Base-by-base conservation (phyloP, 2,113 vertebrate species). In the Phasianus colchicus region DNA sequence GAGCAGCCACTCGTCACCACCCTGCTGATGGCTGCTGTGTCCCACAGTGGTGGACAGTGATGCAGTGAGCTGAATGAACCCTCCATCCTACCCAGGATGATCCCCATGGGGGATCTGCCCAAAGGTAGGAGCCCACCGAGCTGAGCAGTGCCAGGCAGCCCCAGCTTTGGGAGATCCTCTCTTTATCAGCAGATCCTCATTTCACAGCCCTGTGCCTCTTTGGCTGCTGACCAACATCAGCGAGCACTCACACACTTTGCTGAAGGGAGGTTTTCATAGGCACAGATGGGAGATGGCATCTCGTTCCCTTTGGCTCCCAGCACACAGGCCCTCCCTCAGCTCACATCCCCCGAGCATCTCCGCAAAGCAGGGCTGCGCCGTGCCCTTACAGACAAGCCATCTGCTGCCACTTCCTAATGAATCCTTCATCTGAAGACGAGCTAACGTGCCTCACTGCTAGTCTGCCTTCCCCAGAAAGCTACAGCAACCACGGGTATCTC, bases 161-260 rank as follows among this genome's bases (percentile, higher is more conserved):
- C 2, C 0, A 0, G 78, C 73, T 57, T n/a, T 22, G 43, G 3
- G 34, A 30, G 9, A 47, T 25, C 66, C 76, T 17, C 0, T 21
- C 52, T 47, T 40, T 6, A 80, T 2, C 85, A 69, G 77, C 86
- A 75, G 75, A 65, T 77, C 27, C 81, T 86, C 81, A 61, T 92
- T 77, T 66, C 81, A 54, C 87, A 71, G 87, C 55, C 67, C 84
- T 89, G 40, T 70, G 87, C 77, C 22, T 77, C 84, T 20, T 6
- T 90, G 90, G 92, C 90, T 67, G 50, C 70, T 38, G 78, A 63
- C 55, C 93, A 86, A 67, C 61, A 67, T n/a, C 79, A 36, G 67
- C 61, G 32, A 57, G 58, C 16, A 0, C 70, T 74, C 9, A 0
- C 2, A 47, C 61, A 13, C 61, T 75, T 13, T 24, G 77, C 82